Evolutionary conservation across 2,888 invertebrate genomes (phyloP), one percentile per base, ranked within the genome.

Genomic region (Drosophila atripex): DNA sequence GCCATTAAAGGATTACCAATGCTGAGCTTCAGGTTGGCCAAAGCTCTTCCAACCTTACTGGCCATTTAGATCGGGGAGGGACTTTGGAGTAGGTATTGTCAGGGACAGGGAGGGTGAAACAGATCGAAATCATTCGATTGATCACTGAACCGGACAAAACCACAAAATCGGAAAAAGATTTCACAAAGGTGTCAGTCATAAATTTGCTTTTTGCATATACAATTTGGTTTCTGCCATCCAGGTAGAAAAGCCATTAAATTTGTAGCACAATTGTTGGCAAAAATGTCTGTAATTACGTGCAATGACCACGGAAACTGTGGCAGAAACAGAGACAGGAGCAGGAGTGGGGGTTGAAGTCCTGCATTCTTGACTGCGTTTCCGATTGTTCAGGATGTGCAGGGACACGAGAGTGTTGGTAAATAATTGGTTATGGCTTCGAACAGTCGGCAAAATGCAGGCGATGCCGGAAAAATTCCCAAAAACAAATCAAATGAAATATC

Each of bases 1-100:
- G 72, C 88, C 71, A 86, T 84, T 86, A 88, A 86, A 80, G 87
- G 88, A 86, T 84, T 88, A 86, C 80, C 84, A 86, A 75, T 71
- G 65, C 63, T 65, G 65, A 63, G 75, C 70, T 52, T 28, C 30
- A 12, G 68, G 49, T 53, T 54, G 64, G 35, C 45, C 39, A 64
- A 64, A 66, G 64, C 53, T 64, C 54, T 0, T 66, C 68, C 46
- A 64, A 66, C 68, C 57, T 50, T 32, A 32, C 32, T 18, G 38
- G 53, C 54, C 16, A 21, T 23, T 23, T 53, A 18, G 66, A 63
- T 63, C 45, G 0, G 14, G 9, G 12, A 39, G 50, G 41, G 21
- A 66, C 45, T 66, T 28, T 9, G 25, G 7, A 7, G 1, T 25
- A 18, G 25, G 25, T 6, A 52, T 38, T 28, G 11, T 6, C 3